Evolutionary conservation across 1,140 invertebrate species (phyloP).

Genomic region (Hycleus phaleratus): DNA sequence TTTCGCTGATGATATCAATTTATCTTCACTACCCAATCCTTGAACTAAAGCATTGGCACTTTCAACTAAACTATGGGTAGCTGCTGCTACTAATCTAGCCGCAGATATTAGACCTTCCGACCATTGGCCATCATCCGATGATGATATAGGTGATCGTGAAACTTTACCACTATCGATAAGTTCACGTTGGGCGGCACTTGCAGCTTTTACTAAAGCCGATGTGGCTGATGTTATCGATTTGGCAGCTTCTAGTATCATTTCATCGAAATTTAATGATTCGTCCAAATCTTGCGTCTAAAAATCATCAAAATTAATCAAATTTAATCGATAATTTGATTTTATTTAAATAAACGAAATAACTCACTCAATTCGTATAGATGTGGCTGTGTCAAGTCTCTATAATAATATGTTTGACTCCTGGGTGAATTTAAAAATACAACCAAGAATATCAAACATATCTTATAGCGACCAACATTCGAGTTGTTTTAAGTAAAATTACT

Average conservation of each 20-base stretch:
- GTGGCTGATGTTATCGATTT: slow-evolving; percentile 97
- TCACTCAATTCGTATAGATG: slow-evolving; percentile 8
- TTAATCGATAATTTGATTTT: neutral
- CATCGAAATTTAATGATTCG: slow-evolving; percentile 94
- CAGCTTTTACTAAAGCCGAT: slow-evolving; percentile 91
- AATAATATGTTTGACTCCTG: slow-evolving; percentile 99
- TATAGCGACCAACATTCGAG: slow-evolving; percentile 46
- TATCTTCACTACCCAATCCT: slow-evolving; percentile 88
- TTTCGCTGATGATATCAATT: slow-evolving; percentile 93
- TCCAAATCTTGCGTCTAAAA: slow-evolving; percentile 63
- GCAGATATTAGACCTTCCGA: slow-evolving; percentile 96
- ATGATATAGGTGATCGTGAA: slow-evolving; percentile 65
- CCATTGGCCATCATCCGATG: slow-evolving; percentile 96
- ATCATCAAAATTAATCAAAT: neutral
- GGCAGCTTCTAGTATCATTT: slow-evolving; percentile 97
- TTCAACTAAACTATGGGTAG: slow-evolving; percentile 94
- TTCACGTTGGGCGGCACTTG: slow-evolving; percentile 91
- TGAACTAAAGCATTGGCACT: slow-evolving; percentile 95
- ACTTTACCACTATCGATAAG: slow-evolving; percentile 79
- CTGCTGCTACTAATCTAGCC: slow-evolving; percentile 89
- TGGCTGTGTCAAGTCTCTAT: slow-evolving; percentile 45
- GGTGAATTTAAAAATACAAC: slow-evolving; percentile 84
- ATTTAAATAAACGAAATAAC: no score
- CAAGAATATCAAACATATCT: slow-evolving; percentile 99
- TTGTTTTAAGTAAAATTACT: neutral